Evolutionary conservation across 2,113 vertebrate species (phyloP).

Genomic region (Embiotoca jacksoni): DNA sequence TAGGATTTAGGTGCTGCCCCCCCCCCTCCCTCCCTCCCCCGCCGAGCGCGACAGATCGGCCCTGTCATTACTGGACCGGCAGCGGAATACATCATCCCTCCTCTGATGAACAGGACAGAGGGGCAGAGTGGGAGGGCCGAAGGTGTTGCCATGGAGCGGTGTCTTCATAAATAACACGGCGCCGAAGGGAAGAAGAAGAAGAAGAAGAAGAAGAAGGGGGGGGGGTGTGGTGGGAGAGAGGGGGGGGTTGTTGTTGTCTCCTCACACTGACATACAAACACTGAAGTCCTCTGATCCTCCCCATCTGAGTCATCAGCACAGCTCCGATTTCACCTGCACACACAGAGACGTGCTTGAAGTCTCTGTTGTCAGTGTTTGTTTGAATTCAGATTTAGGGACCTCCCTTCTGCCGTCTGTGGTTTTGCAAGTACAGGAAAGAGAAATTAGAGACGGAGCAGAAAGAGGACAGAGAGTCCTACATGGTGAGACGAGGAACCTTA

Average conservation of each 20-base stretch:
- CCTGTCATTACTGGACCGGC: slow-evolving; percentile 8
- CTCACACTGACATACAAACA: slow-evolving; percentile 29
- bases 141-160: slow-evolving; percentile 38
- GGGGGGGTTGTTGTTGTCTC: neutral
- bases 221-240: too few species aligned
- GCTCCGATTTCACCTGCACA: slow-evolving; percentile 30
- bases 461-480: neutral
- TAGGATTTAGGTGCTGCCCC: slow-evolving; percentile 10
- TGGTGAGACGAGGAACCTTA: slow-evolving; percentile 17
- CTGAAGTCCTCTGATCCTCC: slow-evolving; percentile 32
- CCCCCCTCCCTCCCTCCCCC: neutral
- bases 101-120: neutral
- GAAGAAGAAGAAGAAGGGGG: neutral
- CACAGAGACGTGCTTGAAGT: slow-evolving; percentile 7
- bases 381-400: neutral
- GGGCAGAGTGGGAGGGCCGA: slow-evolving; percentile 10
- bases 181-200: neutral
- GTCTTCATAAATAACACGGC: slow-evolving; percentile 38
- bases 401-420: neutral
- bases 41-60: slow-evolving; percentile 13
- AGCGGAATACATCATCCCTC: slow-evolving; percentile 31
- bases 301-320: slow-evolving; percentile 13
- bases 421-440: neutral
- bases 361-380: slow-evolving; percentile 11
- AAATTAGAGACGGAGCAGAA: slow-evolving; percentile 13